Base-by-base conservation (phyloP, 2,797 vertebrate species). In the Hephaestus fuliginosus region DNA sequence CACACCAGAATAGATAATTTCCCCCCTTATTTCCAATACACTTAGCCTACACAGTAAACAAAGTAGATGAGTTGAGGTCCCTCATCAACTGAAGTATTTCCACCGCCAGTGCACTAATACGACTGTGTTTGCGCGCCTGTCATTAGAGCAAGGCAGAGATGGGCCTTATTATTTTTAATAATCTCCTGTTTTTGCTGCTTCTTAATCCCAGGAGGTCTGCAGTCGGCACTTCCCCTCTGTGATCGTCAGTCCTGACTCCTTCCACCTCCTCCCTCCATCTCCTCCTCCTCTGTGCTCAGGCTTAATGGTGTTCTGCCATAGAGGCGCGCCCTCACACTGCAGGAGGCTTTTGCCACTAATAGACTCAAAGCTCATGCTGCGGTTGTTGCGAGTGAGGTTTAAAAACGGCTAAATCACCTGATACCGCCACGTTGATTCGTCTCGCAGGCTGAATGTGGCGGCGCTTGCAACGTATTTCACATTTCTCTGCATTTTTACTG, bases 141-240 rank as follows among this genome's bases (percentile, higher is more conserved):
- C 93, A 92, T 95, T 94, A 92, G 75, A 84, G 65, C 48, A 2
- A 74, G 64, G 77, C 86, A 89, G 86, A 90, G 86, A 76, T 88
- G 82, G 82, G 81, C 86, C 87, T 92, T 93, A 92, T 93, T 94
- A 93, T 94, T 94, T 92, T 91, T 93, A 93, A 92, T 93, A 93
- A 94, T 92, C 86, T 89, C 76, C 76, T 80, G 76, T 80, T 91
- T 92, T 84, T 86, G 86, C 89, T 89, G 89, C 86, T 90, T 85
- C 86, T 86, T 86, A 91, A 86, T 83, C 92, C 83, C 74, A 2
- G 65, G 89, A 90, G 89, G 82, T 82, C 84, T 92, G 86, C 81
- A 80, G 86, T 91, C 86, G 62, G 86, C 89, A 86, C 78, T 89
- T 78, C 74, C 80, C 82, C 74, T 75, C 69, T 70, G 22, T 80